These are phyloP conservation scores for Periplaneta americana DNA, from an alignment of 1,140 invertebrate species.

Conservation along the genomic window DNA sequence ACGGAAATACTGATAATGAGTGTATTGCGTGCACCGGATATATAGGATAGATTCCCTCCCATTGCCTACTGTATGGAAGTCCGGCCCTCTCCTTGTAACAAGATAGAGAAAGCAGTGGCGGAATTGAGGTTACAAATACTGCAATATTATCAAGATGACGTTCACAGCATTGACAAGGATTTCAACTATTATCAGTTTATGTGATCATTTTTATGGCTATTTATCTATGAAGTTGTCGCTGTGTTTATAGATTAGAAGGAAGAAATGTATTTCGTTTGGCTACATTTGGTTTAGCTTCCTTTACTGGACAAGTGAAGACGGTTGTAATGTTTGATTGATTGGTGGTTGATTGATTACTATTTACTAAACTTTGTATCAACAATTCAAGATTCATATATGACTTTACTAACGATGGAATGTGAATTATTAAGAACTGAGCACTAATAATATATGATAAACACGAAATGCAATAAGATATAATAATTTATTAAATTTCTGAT, in stretches of 20 bases:
- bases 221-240: not conserved
- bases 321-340: not conserved
- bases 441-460: too few relatives aligned
- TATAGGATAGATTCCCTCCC: not conserved
- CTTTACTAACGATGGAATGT: too few relatives aligned
- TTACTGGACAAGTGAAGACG: not conserved
- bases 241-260: not conserved
- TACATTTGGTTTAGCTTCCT: not conserved
- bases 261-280: not conserved
- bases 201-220: not conserved
- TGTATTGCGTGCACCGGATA: not conserved
- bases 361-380: not conserved
- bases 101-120: not conserved
- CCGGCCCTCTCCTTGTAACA: not conserved
- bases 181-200: not conserved
- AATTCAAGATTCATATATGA: too few relatives aligned
- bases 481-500: too few relatives aligned
- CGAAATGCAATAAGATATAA: too few relatives aligned
- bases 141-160: not conserved
- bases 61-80: not conserved
- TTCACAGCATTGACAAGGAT: not conserved
- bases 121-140: not conserved
- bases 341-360: not conserved
- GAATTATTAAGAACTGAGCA: too few relatives aligned
- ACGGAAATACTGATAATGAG: not conserved